Conservation (phyloP, 1,140 invertebrate species). For the Tribolium madens region DNA sequence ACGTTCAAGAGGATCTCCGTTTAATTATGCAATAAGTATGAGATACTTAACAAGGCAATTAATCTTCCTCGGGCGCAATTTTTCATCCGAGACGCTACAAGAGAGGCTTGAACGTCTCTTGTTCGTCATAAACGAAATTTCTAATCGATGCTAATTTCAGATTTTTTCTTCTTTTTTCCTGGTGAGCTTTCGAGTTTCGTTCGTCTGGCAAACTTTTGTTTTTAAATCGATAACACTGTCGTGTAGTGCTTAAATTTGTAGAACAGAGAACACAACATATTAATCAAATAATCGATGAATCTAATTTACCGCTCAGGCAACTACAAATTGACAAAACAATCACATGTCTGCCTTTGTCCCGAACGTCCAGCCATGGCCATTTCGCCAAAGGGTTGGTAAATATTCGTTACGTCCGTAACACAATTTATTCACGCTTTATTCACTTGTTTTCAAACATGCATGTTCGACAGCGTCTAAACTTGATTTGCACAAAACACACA, state of each 20-base stretch:
- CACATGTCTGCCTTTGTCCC: constrained; percentile 58
- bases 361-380: constrained; percentile 40
- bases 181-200: neutral
- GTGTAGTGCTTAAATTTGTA: constrained; percentile 52
- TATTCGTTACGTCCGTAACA: constrained; percentile 51
- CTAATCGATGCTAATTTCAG: constrained; percentile 4
- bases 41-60: constrained; percentile 42
- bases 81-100: constrained; percentile 26
- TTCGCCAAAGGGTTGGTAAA: constrained; percentile 53
- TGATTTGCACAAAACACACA: constrained; percentile 13
- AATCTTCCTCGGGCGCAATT: constrained; percentile 22
- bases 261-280: constrained; percentile 54
- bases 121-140: constrained; percentile 11
- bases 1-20: constrained; percentile 42
- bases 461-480: constrained; percentile 16
- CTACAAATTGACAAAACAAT: constrained; percentile 63
- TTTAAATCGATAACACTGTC: constrained; percentile 35
- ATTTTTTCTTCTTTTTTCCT: neutral
- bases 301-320: constrained; percentile 62
- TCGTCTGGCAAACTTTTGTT: neutral
- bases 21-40: constrained; percentile 54
- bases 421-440: constrained; percentile 53
- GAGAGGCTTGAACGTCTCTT: constrained; percentile 11
- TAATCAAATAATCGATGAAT: constrained; percentile 63
- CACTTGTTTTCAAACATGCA: constrained; percentile 50